Percentiles rank a stretch among this genome's conserved stretches.
Evolutionary conservation across 92 coral and sea anemone species (phyloP).

Genomic region (Porites divaricata): DNA sequence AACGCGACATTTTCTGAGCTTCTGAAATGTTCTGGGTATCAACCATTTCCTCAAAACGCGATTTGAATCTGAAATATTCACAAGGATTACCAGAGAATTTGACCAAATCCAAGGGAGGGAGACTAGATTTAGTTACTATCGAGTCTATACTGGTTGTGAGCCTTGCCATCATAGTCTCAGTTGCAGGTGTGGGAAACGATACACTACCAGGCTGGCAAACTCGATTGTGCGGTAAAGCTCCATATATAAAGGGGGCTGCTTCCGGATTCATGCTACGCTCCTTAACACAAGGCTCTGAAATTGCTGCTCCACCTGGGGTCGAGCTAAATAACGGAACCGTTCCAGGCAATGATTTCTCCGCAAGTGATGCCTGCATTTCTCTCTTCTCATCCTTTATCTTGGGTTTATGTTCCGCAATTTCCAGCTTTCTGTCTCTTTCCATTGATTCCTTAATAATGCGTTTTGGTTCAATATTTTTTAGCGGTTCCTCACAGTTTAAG

Average conservation of each 20-base stretch:
- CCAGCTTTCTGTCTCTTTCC: too few relatives aligned
- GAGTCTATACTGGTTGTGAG: too few relatives aligned
- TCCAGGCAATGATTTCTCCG: too few relatives aligned
- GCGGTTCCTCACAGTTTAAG: neutral
- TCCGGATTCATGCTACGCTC: neutral
- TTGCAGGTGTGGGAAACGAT: too few relatives aligned
- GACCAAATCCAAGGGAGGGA: conserved; percentile 54
- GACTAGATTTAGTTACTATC: neutral
- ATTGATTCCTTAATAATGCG: too few relatives aligned
- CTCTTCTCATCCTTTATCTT: neutral
- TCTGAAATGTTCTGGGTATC: conserved; percentile 47
- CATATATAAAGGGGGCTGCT: neutral
- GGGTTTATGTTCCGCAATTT: neutral
- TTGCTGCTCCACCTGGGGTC: neutral
- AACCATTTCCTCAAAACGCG: conserved; percentile 56
- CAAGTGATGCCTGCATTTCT: neutral
- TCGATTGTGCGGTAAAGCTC: too few relatives aligned
- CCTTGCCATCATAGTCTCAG: too few relatives aligned
- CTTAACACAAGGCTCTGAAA: neutral
- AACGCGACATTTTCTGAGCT: conserved; percentile 43
- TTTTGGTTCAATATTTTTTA: too few relatives aligned
- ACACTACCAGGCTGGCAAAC: too few relatives aligned
- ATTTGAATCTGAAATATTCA: conserved; percentile 1
- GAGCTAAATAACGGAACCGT: neutral
- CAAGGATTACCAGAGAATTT: conserved; percentile 59